These are phyloP conservation scores for Globicephala melas DNA, from an alignment of 2,113 vertebrate genomes.

Conservation along the genomic window DNA sequence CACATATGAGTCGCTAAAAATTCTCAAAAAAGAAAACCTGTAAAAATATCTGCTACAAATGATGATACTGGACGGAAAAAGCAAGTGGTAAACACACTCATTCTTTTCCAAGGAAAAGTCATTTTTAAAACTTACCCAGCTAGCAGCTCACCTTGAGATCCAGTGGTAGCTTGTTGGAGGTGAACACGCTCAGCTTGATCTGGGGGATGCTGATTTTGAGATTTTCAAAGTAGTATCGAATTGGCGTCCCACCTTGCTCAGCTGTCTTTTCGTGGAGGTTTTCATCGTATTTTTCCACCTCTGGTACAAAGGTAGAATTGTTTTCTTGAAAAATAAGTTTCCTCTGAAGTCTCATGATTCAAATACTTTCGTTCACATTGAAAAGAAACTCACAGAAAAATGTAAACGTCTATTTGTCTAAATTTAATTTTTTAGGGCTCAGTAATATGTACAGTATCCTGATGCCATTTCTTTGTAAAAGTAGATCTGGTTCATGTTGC, in stretches of 20 bases:
- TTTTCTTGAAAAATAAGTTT: background rate
- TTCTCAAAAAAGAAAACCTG: background rate
- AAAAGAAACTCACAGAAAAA: constrained; percentile 35
- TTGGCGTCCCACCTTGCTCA: constrained; percentile 84
- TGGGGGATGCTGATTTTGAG: constrained; percentile 97
- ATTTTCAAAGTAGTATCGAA: constrained; percentile 97
- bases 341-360: background rate
- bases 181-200: constrained; percentile 96
- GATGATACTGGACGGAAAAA: background rate
- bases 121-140: too few relatives aligned
- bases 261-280: constrained; percentile 90
- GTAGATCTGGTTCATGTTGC: background rate
- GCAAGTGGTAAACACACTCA: background rate
- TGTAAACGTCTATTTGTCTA: background rate
- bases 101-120: background rate
- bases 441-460: background rate
- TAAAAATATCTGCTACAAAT: background rate
- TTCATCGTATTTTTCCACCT: constrained; percentile 94
- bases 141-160: constrained; percentile 91
- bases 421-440: background rate
- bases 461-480: background rate
- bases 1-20: background rate
- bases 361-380: background rate
- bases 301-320: constrained; percentile 79
- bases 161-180: constrained; percentile 94